Percentiles rank a stretch among this genome's conserved stretches.
These are phyloP conservation scores for Callipepla californica DNA, from an alignment of 2,113 vertebrate species.

Conservation along the genomic window DNA sequence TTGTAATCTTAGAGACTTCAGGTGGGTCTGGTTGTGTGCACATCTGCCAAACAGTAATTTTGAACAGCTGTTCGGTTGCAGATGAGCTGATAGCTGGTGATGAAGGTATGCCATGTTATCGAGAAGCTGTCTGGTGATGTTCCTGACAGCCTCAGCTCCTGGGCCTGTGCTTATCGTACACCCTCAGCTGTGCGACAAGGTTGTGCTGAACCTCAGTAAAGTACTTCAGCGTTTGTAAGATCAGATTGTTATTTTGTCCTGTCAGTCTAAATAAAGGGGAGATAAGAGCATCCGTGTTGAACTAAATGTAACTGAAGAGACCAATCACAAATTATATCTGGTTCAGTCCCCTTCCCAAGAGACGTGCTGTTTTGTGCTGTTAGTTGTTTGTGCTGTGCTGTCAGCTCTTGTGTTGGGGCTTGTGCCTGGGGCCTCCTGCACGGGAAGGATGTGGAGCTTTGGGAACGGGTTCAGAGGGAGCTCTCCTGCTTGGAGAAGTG, in stretches of 20 bases:
- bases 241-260: not conserved
- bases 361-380: not conserved
- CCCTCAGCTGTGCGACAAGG: not conserved
- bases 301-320: not conserved
- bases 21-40: not conserved
- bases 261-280: not conserved
- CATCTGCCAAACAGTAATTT: not conserved
- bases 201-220: not conserved
- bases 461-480: not conserved
- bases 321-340: not conserved
- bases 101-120: not conserved
- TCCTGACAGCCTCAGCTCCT: not conserved
- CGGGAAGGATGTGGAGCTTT: too few species aligned
- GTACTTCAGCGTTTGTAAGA: not conserved
- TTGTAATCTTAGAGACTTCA: not conserved
- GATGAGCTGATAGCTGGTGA: not conserved
- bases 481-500: not conserved
- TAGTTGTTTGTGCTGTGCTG: not conserved
- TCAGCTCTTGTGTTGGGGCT: not conserved
- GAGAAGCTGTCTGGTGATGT: not conserved
- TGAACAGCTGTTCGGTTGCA: not conserved
- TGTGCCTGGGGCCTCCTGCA: too few species aligned
- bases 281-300: not conserved
- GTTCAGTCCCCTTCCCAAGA: not conserved
- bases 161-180: not conserved